Evolutionary conservation across 1,140 invertebrate genomes (phyloP), one percentile per base, ranked within the genome.

Genomic region (Leptinotarsa lineolata): DNA sequence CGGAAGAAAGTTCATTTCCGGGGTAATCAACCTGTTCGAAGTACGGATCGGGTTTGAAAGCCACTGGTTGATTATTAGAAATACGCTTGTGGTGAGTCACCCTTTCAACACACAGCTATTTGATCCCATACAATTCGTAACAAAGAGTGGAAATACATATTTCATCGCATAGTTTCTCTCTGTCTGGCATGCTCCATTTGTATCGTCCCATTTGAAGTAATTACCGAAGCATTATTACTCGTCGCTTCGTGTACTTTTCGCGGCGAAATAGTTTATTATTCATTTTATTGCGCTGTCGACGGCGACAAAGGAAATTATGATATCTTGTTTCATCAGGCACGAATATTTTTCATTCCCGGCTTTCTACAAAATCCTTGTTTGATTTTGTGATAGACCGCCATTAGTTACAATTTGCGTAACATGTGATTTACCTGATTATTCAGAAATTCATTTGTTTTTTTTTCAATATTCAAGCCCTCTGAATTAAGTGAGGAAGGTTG

Each of bases 261-360:
- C 48, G n/a, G 48, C 48, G 48, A 54, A 54, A 54, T 54, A n/a
- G 48, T 54, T 54, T n/a, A 54, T 54, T 54, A 54, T 54, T 54
- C 48, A 54, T 54, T 54, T 54, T 54, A 54, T 54, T 18, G 48
- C n/a, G 15, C 48, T 54, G 48, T n/a, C 48, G 16, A n/a, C 48
- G n/a, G n/a, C 48, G n/a, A 54, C 48, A 54, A 54, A 54, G 48
- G 48, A 54, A 54, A 18, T 16, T 18, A 15, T 54, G 16, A 54
- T 54, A 54, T 54, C 48, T 54, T 54, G 48, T 54, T 54, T n/a
- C 48, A 54, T 54, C 48, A 16, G 8, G 30, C 30, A 39, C 30
- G 30, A 54, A 54, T 54, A 54, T n/a, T 54, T 54, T 54, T 54
- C 13, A 54, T 16, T 54, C 48, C 6, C 15, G 30, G 30, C 8